These are phyloP conservation scores for Tragulus kanchil DNA, from an alignment of 2,113 vertebrate species.

Conservation along the genomic window DNA sequence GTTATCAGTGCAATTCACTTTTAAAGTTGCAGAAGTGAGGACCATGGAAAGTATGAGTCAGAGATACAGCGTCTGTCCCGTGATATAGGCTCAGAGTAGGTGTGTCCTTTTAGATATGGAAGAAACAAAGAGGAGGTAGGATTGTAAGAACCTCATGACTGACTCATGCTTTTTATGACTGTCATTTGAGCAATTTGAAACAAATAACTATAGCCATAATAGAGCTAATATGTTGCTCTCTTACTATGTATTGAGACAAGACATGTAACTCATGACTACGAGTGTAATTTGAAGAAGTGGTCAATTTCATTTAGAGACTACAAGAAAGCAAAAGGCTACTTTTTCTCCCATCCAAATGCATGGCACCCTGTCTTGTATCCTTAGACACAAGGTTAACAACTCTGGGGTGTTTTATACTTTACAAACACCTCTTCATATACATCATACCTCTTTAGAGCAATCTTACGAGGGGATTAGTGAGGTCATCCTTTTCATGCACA, in stretches of 20 bases:
- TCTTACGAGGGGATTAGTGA: neutral
- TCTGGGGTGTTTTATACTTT: neutral
- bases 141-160: neutral
- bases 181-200: neutral
- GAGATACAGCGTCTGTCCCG: conserved; percentile 30
- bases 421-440: neutral
- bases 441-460: neutral
- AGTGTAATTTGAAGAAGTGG: neutral
- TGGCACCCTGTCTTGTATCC: neutral
- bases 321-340: neutral
- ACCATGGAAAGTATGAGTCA: conserved; percentile 70
- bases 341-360: neutral
- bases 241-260: neutral
- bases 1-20: neutral
- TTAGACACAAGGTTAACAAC: neutral
- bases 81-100: conserved; percentile 52
- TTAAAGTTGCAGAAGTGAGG: conserved; percentile 50
- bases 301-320: neutral
- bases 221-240: neutral
- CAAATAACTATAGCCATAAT: neutral
- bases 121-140: conserved; percentile 42
- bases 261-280: neutral
- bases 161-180: conserved; percentile 59
- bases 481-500: neutral
- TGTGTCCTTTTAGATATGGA: conserved; percentile 39